Base-by-base conservation (phyloP, 2,888 invertebrate genomes). In the Dynastes hyllus region DNA sequence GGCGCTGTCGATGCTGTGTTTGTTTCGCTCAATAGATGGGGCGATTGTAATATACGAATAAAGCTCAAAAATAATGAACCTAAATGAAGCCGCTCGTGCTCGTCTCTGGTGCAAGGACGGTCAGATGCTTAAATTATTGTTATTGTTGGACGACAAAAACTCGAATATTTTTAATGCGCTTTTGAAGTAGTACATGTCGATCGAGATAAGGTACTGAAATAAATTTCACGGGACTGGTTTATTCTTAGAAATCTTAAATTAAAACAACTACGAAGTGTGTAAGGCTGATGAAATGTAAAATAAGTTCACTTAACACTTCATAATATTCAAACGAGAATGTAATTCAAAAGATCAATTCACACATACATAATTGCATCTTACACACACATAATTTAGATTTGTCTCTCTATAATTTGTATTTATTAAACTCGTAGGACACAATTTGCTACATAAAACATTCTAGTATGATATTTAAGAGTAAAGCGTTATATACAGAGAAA, bases 1-100 rank as follows among this genome's bases (percentile, higher is more conserved):
- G 81, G 82, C 82, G 77, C 58, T 78, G 55, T 75, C 76, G 77
- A 77, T 65, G 67, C 29, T 5, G 40, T 78, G 73, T 77, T 58
- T 66, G 71, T 76, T 80, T 79, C 78, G 51, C 69, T 69, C 50
- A 53, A 67, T 27, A 22, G 66, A 67, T 22, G 40, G 11, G n/a
- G 61, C 40, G 58, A 73, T 73, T 58, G 58, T 22, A 22, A 22
- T 22, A 22, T 66, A 40, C 65, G 45, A 1, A 40, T 27, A 40
- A 61, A 9, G 37, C 22, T 32, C 53, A 32, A 73, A 71, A 71
- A 55, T 71, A 69, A 69, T 69, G 67, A 27, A 22, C 27, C 40
- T 51, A 22, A 9, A 50, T 9, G 22, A 5, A 22, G 67, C 11
- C 16, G 40, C 65, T 69, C 50, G 51, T 69, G 27, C 67, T 9